Base-by-base conservation (phyloP, 2,113 vertebrate species). In the Nestor notabilis region DNA sequence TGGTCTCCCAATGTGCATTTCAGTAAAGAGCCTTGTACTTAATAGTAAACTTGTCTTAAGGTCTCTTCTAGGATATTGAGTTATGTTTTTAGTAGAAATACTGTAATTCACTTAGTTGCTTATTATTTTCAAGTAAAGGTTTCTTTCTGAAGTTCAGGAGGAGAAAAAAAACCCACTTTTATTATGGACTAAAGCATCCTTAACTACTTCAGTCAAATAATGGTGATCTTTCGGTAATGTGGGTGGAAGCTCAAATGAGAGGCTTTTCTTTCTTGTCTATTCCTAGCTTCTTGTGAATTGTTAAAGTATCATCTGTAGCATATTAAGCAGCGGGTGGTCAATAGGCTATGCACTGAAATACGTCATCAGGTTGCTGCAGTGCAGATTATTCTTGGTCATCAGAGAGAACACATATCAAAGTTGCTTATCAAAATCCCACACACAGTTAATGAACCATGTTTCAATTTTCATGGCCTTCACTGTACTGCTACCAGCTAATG, bases 261-360 rank as follows among this genome's bases (percentile, higher is more conserved):
- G 17, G 15, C 25, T 89, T 66, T 89, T 83, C 64, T 60, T 90
- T 71, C 44, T 55, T 85, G 77, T 65, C 44, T 93, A 2, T 79
- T 85, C 61, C 56, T 65, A 47, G 21, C 33, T 89, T 41, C 84
- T 80, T 87, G 41, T 72, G 49, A 77, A 46, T 77, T 95, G 78
- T 91, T 91, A 19, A 93, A 86, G 63, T 85, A 43, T 88, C 37
- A 61, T 65, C 82, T 83, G n/a, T 46, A 80, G 82, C 78, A 90
- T 90, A 70, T 92, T 90, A 93, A 96, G 46, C 75, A 96, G 87
- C 58, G 91, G 70, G 75, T 96, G 55, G 91, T 93, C 87, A 83
- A 95, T 76, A 93, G 46, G 53, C 80, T 95, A 19, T 63, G 49
- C 23, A 28, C 41, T 77, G 70, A 94, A 96, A 85, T 83, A 80